Percentiles rank a stretch among this genome's conserved stretches.
These are phyloP conservation scores for Monochamus saltuarius DNA, from an alignment of 1,140 invertebrate genomes.

Conservation along the genomic window DNA sequence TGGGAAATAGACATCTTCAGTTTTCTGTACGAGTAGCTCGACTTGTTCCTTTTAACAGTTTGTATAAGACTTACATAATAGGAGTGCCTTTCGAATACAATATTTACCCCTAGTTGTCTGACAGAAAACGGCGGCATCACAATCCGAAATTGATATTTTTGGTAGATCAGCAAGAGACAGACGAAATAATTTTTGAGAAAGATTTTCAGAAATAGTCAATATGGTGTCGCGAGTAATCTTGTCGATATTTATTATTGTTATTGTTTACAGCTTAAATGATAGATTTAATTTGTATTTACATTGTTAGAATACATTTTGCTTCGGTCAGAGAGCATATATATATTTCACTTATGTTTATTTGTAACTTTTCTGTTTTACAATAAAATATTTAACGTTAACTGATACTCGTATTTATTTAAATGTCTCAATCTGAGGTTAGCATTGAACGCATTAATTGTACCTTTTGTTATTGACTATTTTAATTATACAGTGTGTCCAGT, in stretches of 20 bases:
- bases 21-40: background rate
- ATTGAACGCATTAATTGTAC: no score
- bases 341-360: slow-evolving; percentile 32
- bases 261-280: slow-evolving; percentile 24
- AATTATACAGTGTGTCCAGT: no score
- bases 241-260: slow-evolving; percentile 19
- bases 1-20: no score
- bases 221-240: no score
- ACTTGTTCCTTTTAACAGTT: background rate
- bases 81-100: slow-evolving; percentile 45
- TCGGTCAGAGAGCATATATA: slow-evolving; percentile 18
- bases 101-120: slow-evolving; percentile 22
- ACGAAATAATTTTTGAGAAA: no score
- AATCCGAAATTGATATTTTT: no score
- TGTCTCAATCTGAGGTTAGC: no score
- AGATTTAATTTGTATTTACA: slow-evolving; percentile 25
- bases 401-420: background rate
- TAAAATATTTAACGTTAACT: slow-evolving; percentile 30
- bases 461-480: no score
- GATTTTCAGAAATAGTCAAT: no score
- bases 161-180: no score
- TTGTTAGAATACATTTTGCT: slow-evolving; percentile 32
- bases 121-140: no score
- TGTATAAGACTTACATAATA: slow-evolving; percentile 37
- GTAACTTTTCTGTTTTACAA: slow-evolving; percentile 40